Evolutionary conservation across 92 coral and sea anemone species (phyloP).

Genomic region (Porites rus): DNA sequence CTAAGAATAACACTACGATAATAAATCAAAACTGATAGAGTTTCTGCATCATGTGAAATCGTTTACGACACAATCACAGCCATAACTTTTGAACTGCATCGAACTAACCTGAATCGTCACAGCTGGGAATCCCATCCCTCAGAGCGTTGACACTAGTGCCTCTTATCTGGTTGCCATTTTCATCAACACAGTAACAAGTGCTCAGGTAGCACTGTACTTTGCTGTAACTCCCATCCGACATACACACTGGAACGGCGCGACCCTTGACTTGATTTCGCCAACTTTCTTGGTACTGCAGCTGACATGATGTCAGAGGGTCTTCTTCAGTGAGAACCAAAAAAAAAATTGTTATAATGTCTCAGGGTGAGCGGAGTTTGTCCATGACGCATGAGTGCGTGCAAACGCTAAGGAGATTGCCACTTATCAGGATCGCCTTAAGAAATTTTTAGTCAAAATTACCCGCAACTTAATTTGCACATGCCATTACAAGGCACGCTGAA

Average conservation of each 20-base stretch:
- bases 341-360: background rate
- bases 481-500: background rate
- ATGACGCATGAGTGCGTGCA: background rate
- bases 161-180: conserved; percentile 81
- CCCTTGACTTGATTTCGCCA: conserved; percentile 62
- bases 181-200: conserved; percentile 88
- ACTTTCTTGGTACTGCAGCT: conserved; percentile 69
- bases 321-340: conserved; percentile 22
- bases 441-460: too few relatives aligned
- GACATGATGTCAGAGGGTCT: conserved; percentile 72
- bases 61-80: background rate
- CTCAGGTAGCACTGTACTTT: conserved; percentile 82
- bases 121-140: conserved; percentile 39
- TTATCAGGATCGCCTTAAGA: background rate
- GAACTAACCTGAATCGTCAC: conserved; percentile 37
- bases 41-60: too few relatives aligned
- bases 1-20: too few relatives aligned
- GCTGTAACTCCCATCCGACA: conserved; percentile 77
- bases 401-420: too few relatives aligned
- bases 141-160: conserved; percentile 71
- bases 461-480: background rate
- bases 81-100: background rate
- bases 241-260: conserved; percentile 81
- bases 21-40: too few relatives aligned
- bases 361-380: background rate